Conservation (phyloP, 1,140 invertebrate genomes). For the Prorops nasuta region DNA sequence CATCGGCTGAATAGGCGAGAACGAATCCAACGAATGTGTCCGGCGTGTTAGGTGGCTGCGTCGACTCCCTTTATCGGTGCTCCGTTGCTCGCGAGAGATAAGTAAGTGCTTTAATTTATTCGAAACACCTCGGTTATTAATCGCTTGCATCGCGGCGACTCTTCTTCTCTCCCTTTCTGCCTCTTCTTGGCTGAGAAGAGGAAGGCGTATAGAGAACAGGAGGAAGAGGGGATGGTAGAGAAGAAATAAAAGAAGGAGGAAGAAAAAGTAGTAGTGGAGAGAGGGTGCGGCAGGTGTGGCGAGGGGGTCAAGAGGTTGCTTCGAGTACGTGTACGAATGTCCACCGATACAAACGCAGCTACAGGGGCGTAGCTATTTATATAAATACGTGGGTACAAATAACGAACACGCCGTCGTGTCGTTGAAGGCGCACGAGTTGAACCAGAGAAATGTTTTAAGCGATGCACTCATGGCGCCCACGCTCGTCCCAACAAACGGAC, state of each 20-base stretch:
- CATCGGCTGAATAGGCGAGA: slow-evolving; percentile 30
- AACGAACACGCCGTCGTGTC: slow-evolving; percentile 49
- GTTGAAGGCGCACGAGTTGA: slow-evolving; percentile 32
- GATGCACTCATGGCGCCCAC: slow-evolving; percentile 47
- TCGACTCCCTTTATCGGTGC: slow-evolving; percentile 37
- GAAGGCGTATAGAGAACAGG: neutral
- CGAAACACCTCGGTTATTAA: slow-evolving; percentile 55
- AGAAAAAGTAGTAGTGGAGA: slow-evolving; percentile 8
- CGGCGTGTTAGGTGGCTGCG: slow-evolving; percentile 24
- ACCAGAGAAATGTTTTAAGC: slow-evolving; percentile 57
- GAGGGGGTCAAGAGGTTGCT: slow-evolving; percentile 19
- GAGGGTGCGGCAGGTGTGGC: slow-evolving; percentile 3
- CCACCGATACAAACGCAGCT: no score
- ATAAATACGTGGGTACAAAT: slow-evolving; percentile 54
- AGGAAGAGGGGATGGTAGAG: neutral
- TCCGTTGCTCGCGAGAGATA: slow-evolving; percentile 39
- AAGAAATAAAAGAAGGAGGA: neutral
- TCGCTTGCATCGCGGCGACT: slow-evolving; percentile 38
- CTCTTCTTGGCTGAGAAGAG: no score
- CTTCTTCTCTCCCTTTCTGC: no score
- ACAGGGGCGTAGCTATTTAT: no score
- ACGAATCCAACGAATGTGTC: slow-evolving; percentile 34
- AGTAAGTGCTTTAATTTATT: slow-evolving; percentile 56
- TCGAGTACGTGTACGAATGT: neutral
- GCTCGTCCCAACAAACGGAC: slow-evolving; percentile 47